Evolutionary conservation across 2,797 vertebrate genomes (phyloP).

Genomic region (Pitangus sulphuratus): DNA sequence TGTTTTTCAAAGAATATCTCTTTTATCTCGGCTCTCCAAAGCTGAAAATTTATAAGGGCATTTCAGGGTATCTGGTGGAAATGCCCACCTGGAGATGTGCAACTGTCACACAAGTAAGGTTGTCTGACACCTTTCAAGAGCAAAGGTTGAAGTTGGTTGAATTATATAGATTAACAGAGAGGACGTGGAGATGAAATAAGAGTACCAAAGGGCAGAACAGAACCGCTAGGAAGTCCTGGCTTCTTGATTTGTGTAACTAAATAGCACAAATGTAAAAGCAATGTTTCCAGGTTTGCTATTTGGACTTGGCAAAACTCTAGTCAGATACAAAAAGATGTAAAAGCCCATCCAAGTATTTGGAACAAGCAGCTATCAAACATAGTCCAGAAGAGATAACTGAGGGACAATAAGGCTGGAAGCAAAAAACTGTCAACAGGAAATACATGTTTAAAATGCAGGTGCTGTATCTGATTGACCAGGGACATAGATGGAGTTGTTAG

Average conservation of each 20-base stretch:
- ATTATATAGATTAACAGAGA: neutral
- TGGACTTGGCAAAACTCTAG: neutral
- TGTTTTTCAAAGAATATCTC: neutral
- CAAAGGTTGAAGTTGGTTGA: neutral
- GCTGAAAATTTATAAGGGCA: neutral
- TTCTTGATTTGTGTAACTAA: neutral
- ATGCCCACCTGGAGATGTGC: neutral
- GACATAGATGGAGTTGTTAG: neutral
- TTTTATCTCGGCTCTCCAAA: neutral
- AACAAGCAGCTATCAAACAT: neutral
- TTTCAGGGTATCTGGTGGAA: neutral
- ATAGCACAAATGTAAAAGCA: neutral
- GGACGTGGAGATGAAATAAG: neutral
- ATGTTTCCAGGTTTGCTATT: neutral
- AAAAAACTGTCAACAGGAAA: conserved; percentile 16
- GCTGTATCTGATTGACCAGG: neutral
- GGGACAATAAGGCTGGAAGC: conserved; percentile 13
- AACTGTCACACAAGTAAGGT: neutral
- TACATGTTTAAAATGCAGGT: neutral
- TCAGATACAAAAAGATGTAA: neutral
- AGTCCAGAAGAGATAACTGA: neutral
- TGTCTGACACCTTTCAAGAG: neutral
- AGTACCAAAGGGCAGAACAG: neutral
- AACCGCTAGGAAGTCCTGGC: neutral
- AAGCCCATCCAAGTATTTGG: neutral